These are phyloP conservation scores for Agelastica alni DNA, from an alignment of 2,888 invertebrate species.

Conservation along the genomic window DNA sequence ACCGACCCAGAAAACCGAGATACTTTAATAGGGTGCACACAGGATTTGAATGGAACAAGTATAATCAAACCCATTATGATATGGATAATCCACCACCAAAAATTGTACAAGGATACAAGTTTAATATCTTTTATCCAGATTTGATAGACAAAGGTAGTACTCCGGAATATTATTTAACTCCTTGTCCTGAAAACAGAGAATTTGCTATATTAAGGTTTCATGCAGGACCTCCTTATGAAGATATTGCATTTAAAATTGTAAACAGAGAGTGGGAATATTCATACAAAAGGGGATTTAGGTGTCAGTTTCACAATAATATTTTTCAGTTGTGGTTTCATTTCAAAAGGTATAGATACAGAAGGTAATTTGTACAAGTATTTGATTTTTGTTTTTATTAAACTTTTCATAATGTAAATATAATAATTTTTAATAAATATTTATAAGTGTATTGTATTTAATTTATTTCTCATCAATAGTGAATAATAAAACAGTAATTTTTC, in stretches of 20 bases:
- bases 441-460: too few relatives aligned
- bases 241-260: constrained; percentile 98
- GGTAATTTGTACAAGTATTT: too few relatives aligned
- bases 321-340: constrained; percentile 99
- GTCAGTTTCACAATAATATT: constrained; percentile 99
- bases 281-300: constrained; percentile 95
- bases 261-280: constrained; percentile 99
- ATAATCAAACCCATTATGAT: constrained; percentile 99
- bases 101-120: constrained; percentile 99
- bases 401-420: too few relatives aligned
- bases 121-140: constrained; percentile 99
- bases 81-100: constrained; percentile 99
- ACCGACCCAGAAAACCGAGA: constrained; percentile 93
- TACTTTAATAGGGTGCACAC: constrained; percentile 97
- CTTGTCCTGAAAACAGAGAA: constrained; percentile 89
- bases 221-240: constrained; percentile 99
- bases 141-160: constrained; percentile 91
- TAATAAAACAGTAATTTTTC: too few relatives aligned
- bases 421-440: too few relatives aligned
- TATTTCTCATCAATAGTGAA: too few relatives aligned
- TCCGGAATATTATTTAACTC: constrained; percentile 91
- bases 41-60: constrained; percentile 99
- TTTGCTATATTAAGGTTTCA: constrained; percentile 94
- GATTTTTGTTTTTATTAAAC: too few relatives aligned
- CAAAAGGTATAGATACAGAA: constrained; percentile 93